These are phyloP conservation scores for Siniperca scherzeri DNA, from an alignment of 2,797 vertebrate genomes.

Conservation along the genomic window DNA sequence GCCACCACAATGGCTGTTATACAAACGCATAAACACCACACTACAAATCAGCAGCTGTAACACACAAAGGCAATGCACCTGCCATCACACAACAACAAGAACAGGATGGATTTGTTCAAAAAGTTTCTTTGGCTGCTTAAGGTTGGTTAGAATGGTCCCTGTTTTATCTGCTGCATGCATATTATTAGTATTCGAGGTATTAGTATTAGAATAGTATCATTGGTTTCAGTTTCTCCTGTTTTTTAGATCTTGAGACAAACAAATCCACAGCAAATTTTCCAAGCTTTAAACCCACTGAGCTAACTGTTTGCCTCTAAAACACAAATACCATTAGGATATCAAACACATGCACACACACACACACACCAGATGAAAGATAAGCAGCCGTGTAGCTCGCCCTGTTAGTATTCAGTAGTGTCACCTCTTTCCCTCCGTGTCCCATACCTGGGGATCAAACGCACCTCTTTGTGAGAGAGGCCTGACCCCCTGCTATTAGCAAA, in stretches of 20 bases:
- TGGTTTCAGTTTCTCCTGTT: background rate
- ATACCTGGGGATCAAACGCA: slow-evolving; percentile 84
- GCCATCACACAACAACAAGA: slow-evolving; percentile 65
- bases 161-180: slow-evolving; percentile 15
- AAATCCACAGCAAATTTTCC: slow-evolving; percentile 1
- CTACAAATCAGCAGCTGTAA: slow-evolving; percentile 81
- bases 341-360: slow-evolving; percentile 16
- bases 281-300: slow-evolving; percentile 20
- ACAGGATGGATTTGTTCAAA: slow-evolving; percentile 41
- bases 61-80: slow-evolving; percentile 81
- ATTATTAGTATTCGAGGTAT: background rate
- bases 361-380: slow-evolving; percentile 63
- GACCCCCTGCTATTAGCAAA: slow-evolving; percentile 86
- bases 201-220: too few relatives aligned
- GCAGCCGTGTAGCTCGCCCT: slow-evolving; percentile 54
- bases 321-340: slow-evolving; percentile 42
- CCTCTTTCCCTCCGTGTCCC: slow-evolving; percentile 71
- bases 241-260: slow-evolving; percentile 21
- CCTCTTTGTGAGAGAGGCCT: slow-evolving; percentile 82
- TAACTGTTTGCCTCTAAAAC: slow-evolving; percentile 43
- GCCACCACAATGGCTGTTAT: slow-evolving; percentile 65
- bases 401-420: slow-evolving; percentile 80
- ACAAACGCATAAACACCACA: slow-evolving; percentile 73
- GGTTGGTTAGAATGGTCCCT: slow-evolving; percentile 7
- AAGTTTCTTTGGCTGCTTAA: slow-evolving; percentile 53